A percentile compares a stretch with the other conserved stretches of the same genome.
phyloP scores from a whole-genome alignment of 2,888 invertebrate genomes.

The Cryptosula pallasiana region DNA sequence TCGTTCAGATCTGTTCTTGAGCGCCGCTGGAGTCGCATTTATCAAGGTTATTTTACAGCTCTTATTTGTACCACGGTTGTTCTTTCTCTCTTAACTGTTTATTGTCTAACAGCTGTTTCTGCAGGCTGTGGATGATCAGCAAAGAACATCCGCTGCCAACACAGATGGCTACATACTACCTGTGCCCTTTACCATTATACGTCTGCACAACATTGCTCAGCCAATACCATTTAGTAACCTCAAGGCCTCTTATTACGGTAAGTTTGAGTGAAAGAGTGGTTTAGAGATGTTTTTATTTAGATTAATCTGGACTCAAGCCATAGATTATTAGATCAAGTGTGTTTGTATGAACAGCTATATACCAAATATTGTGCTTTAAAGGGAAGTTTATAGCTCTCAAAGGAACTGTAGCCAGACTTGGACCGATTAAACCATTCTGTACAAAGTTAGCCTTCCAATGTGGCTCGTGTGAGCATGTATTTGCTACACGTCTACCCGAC shows the following conservation, averaged over 20 bases:
- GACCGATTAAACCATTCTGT: slow-evolving; percentile 68
- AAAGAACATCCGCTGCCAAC: not conserved
- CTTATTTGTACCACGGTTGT: too few species aligned
- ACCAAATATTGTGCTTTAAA: too few species aligned
- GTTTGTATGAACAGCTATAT: not conserved
- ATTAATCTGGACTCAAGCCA: too few species aligned
- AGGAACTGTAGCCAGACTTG: slow-evolving; percentile 78
- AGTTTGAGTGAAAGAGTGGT: not conserved
- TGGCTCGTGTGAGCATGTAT: slow-evolving; percentile 62
- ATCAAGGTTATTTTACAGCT: not conserved
- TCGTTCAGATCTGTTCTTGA: not conserved
- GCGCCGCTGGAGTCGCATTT: slow-evolving; percentile 4
- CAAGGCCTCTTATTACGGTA: slow-evolving; percentile 52
- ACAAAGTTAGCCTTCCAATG: slow-evolving; percentile 76
- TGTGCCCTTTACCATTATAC: not conserved
- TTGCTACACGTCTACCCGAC: slow-evolving; percentile 60
- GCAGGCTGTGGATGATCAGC: not conserved
- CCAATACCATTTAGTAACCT: slow-evolving; percentile 57
- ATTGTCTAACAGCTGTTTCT: too few species aligned
- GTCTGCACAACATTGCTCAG: slow-evolving; percentile 62
- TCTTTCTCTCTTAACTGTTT: too few species aligned
- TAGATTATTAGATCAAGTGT: too few species aligned
- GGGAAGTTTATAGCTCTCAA: slow-evolving; percentile 66
- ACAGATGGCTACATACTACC: not conserved
- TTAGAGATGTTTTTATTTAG: too few species aligned